Evolutionary conservation across 2,113 vertebrate species (phyloP).

Genomic region (Mesoclemmys tuberculata): DNA sequence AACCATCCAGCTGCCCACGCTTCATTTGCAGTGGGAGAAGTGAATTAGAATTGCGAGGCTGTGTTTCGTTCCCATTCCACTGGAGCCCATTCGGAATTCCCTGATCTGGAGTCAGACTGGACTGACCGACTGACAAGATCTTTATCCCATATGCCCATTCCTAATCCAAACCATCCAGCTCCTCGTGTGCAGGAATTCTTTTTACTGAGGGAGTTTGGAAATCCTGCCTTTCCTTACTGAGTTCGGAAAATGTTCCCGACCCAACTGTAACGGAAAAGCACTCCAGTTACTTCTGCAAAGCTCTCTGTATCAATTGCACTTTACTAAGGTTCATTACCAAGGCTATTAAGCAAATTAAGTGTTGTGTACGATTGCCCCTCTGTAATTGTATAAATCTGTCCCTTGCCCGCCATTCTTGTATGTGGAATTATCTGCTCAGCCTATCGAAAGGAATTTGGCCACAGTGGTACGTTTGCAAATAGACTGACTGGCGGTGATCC

Average conservation of each 20-base stretch:
- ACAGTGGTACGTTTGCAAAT: neutral
- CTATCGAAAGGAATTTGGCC: neutral
- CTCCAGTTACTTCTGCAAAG: neutral
- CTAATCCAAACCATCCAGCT: neutral
- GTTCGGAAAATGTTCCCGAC: neutral
- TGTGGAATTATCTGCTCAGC: accelerated
- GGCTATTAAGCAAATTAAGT: neutral
- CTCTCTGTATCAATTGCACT: neutral
- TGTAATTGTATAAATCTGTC: neutral
- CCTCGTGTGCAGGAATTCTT: neutral
- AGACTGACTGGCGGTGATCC: neutral
- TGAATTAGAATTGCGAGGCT: neutral
- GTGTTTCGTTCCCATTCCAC: neutral
- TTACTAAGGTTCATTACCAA: neutral
- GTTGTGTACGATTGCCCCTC: neutral
- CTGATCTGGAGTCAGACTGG: neutral
- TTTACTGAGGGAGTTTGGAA: accelerated
- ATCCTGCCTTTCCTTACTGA: neutral
- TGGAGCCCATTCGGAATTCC: neutral
- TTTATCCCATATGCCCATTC: neutral
- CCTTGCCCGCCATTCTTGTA: neutral
- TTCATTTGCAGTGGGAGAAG: neutral
- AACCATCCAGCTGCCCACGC: neutral
- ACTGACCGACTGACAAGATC: neutral
- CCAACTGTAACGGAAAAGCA: neutral